Percentiles rank a stretch among this genome's conserved stretches.
These are phyloP conservation scores for Acinonyx jubatus DNA, from an alignment of 2,113 vertebrate species.

Conservation along the genomic window DNA sequence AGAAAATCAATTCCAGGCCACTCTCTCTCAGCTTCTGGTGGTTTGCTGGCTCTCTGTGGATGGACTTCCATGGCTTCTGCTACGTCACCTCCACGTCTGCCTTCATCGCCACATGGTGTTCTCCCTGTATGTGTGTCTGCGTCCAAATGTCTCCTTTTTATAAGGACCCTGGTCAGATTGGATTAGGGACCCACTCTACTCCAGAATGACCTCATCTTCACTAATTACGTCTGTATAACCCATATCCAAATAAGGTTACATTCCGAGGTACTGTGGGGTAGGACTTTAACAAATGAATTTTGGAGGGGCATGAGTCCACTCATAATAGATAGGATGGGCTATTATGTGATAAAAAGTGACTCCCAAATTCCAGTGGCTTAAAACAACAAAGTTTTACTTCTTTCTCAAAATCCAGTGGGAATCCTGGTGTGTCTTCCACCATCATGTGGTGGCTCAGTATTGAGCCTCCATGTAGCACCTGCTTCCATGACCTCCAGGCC, in stretches of 20 bases:
- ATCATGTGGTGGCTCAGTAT: background rate
- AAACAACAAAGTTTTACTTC: background rate
- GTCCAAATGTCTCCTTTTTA: background rate
- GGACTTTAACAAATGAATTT: background rate
- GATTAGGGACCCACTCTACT: background rate
- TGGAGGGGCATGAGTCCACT: background rate
- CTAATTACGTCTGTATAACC: background rate
- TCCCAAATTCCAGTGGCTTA: background rate
- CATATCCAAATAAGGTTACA: background rate
- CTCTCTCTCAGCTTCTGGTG: background rate
- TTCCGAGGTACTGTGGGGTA: background rate
- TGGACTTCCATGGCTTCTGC: background rate
- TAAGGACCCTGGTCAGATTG: background rate
- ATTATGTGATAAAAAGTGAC: background rate
- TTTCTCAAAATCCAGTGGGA: background rate
- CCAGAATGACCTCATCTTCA: background rate
- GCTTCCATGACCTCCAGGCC: background rate
- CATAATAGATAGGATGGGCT: background rate
- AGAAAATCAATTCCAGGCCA: background rate
- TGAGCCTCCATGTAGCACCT: accelerated
- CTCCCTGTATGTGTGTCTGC: background rate
- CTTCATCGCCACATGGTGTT: background rate
- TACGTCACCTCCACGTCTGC: background rate
- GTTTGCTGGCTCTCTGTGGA: background rate
- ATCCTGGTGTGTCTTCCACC: background rate